phyloP scores from a whole-genome alignment of 2,113 vertebrate species.

The Pampusana beccarii region DNA sequence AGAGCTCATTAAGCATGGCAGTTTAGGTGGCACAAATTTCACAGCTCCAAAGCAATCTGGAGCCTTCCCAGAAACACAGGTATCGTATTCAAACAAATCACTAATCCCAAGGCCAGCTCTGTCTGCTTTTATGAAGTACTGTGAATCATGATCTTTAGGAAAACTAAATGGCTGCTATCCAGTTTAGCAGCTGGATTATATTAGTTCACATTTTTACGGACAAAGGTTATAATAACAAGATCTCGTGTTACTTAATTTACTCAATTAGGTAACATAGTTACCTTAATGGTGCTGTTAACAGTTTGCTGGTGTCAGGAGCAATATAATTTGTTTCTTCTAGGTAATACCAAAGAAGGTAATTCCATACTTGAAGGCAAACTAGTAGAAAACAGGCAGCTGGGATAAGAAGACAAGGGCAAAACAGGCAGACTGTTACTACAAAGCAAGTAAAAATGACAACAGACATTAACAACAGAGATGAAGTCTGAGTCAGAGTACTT shows the following conservation, averaged over 20 bases:
- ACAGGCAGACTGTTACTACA: background rate
- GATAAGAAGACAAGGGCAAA: background rate
- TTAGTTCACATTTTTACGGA: slow-evolving; percentile 61
- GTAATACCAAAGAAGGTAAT: background rate
- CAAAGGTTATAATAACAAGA: slow-evolving; percentile 52
- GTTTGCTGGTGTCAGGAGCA: background rate
- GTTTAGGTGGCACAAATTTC: slow-evolving; percentile 13
- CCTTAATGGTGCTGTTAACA: slow-evolving; percentile 18
- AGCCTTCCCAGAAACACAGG: slow-evolving; percentile 22
- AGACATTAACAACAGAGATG: background rate
- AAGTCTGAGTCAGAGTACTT: background rate
- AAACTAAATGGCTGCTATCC: slow-evolving; percentile 21
- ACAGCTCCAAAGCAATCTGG: background rate
- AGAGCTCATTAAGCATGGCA: background rate
- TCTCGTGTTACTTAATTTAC: background rate
- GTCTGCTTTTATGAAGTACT: background rate
- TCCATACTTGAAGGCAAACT: background rate
- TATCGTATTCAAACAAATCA: background rate
- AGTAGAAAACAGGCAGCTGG: background rate
- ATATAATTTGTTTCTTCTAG: background rate
- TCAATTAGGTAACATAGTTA: slow-evolving; percentile 40
- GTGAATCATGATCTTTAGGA: slow-evolving; percentile 56
- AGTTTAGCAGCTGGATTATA: slow-evolving; percentile 26
- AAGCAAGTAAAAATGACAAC: background rate
- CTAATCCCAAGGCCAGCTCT: slow-evolving; percentile 14